Evolutionary conservation across 1,140 invertebrate species (phyloP), one percentile per base, ranked within the genome.

Genomic region (Zaprionus tsacasi): DNA sequence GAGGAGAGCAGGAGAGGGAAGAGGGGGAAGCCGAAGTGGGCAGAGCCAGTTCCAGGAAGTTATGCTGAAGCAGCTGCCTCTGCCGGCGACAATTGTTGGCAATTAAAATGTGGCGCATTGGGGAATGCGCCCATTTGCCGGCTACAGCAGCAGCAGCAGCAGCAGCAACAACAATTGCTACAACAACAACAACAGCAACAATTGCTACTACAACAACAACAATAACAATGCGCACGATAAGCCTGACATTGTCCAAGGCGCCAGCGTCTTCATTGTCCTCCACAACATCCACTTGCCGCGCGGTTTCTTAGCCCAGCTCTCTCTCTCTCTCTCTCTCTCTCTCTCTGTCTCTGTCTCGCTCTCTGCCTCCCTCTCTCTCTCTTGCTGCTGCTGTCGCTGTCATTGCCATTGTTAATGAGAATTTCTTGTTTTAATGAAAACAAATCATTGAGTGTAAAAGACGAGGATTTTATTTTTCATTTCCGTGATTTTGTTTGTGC

Each of bases 361-460:
- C n/a, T 7, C 40, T 45, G 6, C n/a, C 40, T 30, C 27, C 4
- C 38, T 1, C 12, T 13, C 38, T 40, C 38, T n/a, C 38, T 58
- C 15, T 58, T 38, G 27, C 60, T 72, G 63, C 78, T 74, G 85
- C 79, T 88, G 40, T 45, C 67, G 79, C 85, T 89, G 85, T 89
- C 85, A 89, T 89, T 89, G 85, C 81, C 79, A 87, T 91, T 91
- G 89, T 91, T 91, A 91, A 91, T 91, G 89, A 91, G 83, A 91
- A 91, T 91, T 91, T 91, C 85, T 86, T 91, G 83, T 89, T 90
- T 91, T 91, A 91, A 91, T 91, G 83, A 89, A 91, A 91, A 91
- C 89, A 91, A 91, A 91, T 91, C 89, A 91, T 91, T 91, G 89
- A 91, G 89, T 91, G 89, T 91, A 91, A 91, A 91, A 88, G 82